Percentiles rank a stretch among this genome's conserved stretches.
Conservation (phyloP, 2,797 vertebrate genomes). For the Muscicapa comitata region DNA sequence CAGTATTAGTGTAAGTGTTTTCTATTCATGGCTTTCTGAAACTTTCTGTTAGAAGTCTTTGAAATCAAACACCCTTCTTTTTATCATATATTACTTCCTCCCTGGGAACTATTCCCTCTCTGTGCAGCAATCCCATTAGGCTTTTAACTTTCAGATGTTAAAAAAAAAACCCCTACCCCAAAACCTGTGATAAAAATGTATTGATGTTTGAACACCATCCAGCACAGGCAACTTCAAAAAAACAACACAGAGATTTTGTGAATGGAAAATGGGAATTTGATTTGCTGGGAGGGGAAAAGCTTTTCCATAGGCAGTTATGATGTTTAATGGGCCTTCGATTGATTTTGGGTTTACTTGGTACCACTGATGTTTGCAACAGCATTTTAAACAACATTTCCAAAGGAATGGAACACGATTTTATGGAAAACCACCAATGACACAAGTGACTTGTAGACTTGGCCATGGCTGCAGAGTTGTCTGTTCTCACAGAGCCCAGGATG, state of each 20-base stretch:
- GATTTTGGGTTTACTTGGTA: not conserved
- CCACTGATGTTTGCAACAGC: not conserved
- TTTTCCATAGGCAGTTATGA: not conserved
- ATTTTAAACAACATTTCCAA: not conserved
- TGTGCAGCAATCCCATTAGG: slow-evolving; percentile 62
- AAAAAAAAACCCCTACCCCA: not conserved
- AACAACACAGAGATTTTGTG: not conserved
- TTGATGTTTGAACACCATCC: slow-evolving; percentile 67
- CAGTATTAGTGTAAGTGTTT: slow-evolving; percentile 24
- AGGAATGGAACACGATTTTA: not conserved
- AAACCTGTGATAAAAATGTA: slow-evolving; percentile 68
- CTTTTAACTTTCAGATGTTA: slow-evolving; percentile 64
- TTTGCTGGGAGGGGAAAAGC: not conserved
- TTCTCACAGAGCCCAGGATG: not conserved
- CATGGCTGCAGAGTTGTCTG: not conserved
- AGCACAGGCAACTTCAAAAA: slow-evolving; percentile 30
- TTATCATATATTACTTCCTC: slow-evolving; percentile 73
- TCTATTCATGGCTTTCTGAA: slow-evolving; percentile 39
- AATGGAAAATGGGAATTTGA: not conserved
- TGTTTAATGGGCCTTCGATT: not conserved
- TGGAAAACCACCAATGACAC: not conserved
- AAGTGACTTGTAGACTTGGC: not conserved
- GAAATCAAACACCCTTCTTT: slow-evolving; percentile 72
- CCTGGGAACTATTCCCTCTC: slow-evolving; percentile 56
- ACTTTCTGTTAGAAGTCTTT: slow-evolving; percentile 64